A percentile compares a stretch with the other conserved stretches of the same genome.
Evolutionary conservation across 2,113 vertebrate genomes (phyloP).

Genomic region (Solenodon paradoxus): DNA sequence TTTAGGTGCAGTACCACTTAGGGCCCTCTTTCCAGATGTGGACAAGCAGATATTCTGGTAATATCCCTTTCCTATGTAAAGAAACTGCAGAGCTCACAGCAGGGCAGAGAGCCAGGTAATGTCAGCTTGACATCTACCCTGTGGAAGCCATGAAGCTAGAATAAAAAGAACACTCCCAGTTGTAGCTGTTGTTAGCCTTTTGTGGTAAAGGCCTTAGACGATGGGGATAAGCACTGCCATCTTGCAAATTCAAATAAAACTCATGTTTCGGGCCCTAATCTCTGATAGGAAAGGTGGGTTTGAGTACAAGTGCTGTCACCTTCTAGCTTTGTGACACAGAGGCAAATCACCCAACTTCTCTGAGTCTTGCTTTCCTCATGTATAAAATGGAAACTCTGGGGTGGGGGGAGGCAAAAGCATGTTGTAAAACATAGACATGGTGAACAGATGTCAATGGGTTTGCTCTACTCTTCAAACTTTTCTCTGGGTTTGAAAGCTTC

Average conservation of each 20-base stretch:
- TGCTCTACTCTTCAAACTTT: too few relatives aligned
- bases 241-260: background rate
- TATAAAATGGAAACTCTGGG: too few relatives aligned
- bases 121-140: background rate
- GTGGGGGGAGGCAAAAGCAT: too few relatives aligned
- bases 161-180: background rate
- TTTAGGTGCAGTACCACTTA: background rate
- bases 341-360: background rate
- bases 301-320: background rate
- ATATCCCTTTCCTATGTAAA: background rate
- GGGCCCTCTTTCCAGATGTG: background rate
- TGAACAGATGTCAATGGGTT: too few relatives aligned
- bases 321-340: background rate
- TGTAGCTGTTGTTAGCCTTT: background rate
- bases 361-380: background rate
- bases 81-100: background rate
- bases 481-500: too few relatives aligned
- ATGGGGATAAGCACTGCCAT: background rate
- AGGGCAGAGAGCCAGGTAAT: background rate
- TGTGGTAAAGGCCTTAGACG: background rate
- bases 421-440: too few relatives aligned
- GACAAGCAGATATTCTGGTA: slow-evolving; percentile 11
- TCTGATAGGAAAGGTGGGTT: background rate
- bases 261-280: background rate
- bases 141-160: background rate